Percentiles rank a stretch among this genome's conserved stretches.
Evolutionary conservation across 1,140 invertebrate genomes (phyloP).

Genomic region (Papilio polytes): DNA sequence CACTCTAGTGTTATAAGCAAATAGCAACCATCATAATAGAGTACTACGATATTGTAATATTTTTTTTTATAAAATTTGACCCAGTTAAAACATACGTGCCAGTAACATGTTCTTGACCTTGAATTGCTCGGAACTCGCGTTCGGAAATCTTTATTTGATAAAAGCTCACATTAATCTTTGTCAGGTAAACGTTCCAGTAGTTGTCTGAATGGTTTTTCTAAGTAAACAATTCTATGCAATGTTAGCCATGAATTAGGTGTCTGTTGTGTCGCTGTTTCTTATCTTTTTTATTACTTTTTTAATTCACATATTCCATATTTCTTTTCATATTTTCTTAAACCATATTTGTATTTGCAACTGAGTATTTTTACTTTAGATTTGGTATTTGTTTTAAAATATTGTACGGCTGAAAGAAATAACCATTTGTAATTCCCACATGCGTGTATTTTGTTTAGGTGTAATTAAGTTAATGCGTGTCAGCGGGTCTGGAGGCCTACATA

Average conservation of each 20-base stretch:
- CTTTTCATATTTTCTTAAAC: too few species aligned
- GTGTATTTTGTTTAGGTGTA: slow-evolving; percentile 5
- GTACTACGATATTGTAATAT: neutral
- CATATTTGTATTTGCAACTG: neutral
- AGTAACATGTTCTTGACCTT: neutral
- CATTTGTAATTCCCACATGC: neutral
- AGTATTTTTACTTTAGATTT: neutral
- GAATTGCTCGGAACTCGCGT: slow-evolving; percentile 1
- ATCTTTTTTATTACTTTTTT: neutral
- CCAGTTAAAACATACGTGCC: neutral
- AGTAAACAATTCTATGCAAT: slow-evolving; percentile 1
- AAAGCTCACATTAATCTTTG: slow-evolving; percentile 11
- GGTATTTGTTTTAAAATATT: neutral
- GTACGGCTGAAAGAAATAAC: neutral
- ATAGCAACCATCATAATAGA: neutral
- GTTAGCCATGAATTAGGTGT: neutral
- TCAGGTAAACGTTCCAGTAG: neutral
- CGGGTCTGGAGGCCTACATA: slow-evolving; percentile 17
- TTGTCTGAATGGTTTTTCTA: neutral
- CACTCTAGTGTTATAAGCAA: neutral
- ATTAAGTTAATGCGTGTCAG: slow-evolving; percentile 15
- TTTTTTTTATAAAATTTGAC: neutral
- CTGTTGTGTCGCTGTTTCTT: neutral
- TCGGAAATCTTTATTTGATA: slow-evolving; percentile 8
- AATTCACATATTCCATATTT: neutral